A percentile compares a stretch with the other conserved stretches of the same genome.
Evolutionary conservation across 2,113 vertebrate species (phyloP).

Genomic region (Hydrochoerus hydrochaeris): DNA sequence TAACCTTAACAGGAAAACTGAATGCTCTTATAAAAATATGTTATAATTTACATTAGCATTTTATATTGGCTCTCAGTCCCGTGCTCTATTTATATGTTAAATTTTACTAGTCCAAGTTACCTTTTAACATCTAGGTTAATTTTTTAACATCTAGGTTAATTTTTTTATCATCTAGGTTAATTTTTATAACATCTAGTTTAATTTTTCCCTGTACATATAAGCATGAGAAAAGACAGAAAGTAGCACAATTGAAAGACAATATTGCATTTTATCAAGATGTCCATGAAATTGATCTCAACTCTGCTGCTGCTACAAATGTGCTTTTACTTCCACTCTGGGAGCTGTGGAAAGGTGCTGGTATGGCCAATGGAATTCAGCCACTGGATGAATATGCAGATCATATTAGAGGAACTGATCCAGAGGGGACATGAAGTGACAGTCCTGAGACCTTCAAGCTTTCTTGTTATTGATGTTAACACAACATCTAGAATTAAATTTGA

Average conservation of each 20-base stretch:
- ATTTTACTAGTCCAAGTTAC: neutral
- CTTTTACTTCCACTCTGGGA: neutral
- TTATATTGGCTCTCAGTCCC: no score
- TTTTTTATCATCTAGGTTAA: neutral
- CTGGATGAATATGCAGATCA: conserved; percentile 88
- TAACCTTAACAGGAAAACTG: neutral
- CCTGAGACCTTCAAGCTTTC: conserved; percentile 80
- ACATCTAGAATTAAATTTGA: conserved; percentile 74
- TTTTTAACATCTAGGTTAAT: neutral
- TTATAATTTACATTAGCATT: neutral
- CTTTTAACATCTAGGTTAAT: neutral
- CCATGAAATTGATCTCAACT: no score
- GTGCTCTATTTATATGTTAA: neutral
- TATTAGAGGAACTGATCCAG: conserved; percentile 85
- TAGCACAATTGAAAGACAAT: no score
- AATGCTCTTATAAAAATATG: neutral
- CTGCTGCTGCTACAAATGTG: no score
- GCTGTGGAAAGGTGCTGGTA: conserved; percentile 85
- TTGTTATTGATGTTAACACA: conserved; percentile 78
- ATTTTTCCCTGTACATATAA: no score
- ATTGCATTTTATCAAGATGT: no score
- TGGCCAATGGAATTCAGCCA: conserved; percentile 90
- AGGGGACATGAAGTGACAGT: conserved; percentile 87
- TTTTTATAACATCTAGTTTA: no score
- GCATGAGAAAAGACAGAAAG: no score